These are phyloP conservation scores for Platypus cylindrus DNA, from an alignment of 2,888 invertebrate species.

Conservation along the genomic window DNA sequence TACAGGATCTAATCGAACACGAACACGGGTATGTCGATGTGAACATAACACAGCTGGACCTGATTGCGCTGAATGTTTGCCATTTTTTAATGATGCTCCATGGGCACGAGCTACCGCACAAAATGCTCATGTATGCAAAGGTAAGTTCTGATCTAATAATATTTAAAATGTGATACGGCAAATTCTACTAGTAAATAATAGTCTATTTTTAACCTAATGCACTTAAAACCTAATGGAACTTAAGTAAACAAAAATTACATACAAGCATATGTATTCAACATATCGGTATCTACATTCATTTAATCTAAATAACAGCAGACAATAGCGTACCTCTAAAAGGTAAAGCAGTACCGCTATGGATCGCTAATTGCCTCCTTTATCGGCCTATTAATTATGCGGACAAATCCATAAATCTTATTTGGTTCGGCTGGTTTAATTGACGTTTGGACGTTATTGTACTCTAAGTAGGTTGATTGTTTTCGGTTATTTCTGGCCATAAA, in stretches of 20 bases:
- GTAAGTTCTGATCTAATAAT: conserved; percentile 62
- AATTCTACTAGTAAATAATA: too few relatives aligned
- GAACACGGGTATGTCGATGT: conserved; percentile 62
- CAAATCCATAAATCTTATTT: too few relatives aligned
- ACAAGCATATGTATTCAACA: too few relatives aligned
- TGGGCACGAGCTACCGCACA: conserved; percentile 86
- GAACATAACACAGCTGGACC: conserved; percentile 93
- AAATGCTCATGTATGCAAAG: conserved; percentile 87
- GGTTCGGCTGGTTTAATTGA: too few relatives aligned
- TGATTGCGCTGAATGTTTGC: conserved; percentile 85
- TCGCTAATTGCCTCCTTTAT: conserved; percentile 27
- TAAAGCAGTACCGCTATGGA: conserved; percentile 19
- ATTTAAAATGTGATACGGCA: too few relatives aligned
- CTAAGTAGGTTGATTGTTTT: too few relatives aligned
- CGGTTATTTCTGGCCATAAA: too few relatives aligned
- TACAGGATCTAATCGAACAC: conserved; percentile 44
- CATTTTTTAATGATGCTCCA: conserved; percentile 92
- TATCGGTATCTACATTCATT: too few relatives aligned
- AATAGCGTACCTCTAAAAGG: conserved; percentile 19
- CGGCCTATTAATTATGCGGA: too few relatives aligned
- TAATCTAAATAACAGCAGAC: neutral
- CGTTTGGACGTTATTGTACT: too few relatives aligned
- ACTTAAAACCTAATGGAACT: neutral
- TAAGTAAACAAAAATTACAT: neutral
- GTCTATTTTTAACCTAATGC: too few relatives aligned